Percentiles rank a stretch among this genome's conserved stretches.
Conservation (phyloP, 2,888 invertebrate species). For the Rhimphoctona megacephalus region DNA sequence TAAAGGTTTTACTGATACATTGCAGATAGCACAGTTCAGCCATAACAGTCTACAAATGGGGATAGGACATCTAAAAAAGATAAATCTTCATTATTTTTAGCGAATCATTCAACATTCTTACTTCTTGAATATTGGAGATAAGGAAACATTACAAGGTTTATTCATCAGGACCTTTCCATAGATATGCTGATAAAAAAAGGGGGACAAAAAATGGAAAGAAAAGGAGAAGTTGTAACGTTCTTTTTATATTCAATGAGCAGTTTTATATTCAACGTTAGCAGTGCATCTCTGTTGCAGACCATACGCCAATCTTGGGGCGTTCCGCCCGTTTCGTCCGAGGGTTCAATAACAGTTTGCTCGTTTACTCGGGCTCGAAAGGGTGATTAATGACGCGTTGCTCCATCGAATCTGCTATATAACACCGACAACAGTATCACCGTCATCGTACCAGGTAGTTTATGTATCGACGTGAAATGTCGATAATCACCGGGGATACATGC, state of each 20-base stretch:
- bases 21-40: not conserved
- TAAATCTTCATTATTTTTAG: not conserved
- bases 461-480: too few relatives aligned
- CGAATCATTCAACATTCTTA: not conserved
- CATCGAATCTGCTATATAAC: not conserved
- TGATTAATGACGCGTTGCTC: conserved; percentile 66
- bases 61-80: not conserved
- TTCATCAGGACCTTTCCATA: not conserved
- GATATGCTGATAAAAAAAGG: not conserved
- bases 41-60: not conserved
- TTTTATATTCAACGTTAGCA: too few relatives aligned
- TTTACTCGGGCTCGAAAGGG: conserved; percentile 63
- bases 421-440: not conserved
- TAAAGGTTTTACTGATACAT: not conserved
- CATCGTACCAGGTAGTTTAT: too few relatives aligned
- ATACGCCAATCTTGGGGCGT: conserved; percentile 11
- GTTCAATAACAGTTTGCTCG: conserved; percentile 67
- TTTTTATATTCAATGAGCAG: conserved; percentile 47
- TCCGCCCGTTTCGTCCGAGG: conserved; percentile 51
- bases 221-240: conserved; percentile 35
- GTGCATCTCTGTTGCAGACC: conserved; percentile 47
- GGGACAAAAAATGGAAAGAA: not conserved
- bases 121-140: not conserved
- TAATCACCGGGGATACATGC: too few relatives aligned
- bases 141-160: not conserved